Percentiles rank a stretch among this genome's conserved stretches.
phyloP scores from a whole-genome alignment of 2,888 invertebrate genomes.

The Tipula unca region DNA sequence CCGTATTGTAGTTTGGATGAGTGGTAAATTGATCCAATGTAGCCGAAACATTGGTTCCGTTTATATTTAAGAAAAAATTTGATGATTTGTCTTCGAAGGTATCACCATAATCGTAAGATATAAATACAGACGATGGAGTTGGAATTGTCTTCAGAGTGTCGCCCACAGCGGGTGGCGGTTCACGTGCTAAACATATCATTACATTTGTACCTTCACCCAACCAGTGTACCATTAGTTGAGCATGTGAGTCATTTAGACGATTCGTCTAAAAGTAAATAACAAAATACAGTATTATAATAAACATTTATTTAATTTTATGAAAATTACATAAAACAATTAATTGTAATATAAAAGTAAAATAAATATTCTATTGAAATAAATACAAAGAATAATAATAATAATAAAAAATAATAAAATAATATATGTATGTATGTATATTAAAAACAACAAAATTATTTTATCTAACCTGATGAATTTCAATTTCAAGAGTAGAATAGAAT shows the following conservation, averaged over 20 bases:
- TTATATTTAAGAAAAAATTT: slow-evolving; percentile 50
- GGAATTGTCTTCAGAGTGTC: slow-evolving; percentile 49
- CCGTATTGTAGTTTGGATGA: slow-evolving; percentile 70
- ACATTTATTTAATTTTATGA: too few relatives aligned
- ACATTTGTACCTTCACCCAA: slow-evolving; percentile 80
- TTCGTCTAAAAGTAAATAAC: slow-evolving; percentile 51
- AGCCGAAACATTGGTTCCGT: slow-evolving; percentile 50
- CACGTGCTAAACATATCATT: slow-evolving; percentile 76
- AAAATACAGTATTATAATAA: background rate
- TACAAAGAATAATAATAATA: too few relatives aligned
- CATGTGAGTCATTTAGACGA: slow-evolving; percentile 74
- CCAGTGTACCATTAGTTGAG: slow-evolving; percentile 88
- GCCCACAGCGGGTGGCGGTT: slow-evolving; percentile 47
- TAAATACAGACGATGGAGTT: slow-evolving; percentile 60
- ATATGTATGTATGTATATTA: too few relatives aligned
- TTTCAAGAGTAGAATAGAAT: too few relatives aligned
- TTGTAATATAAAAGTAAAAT: too few relatives aligned
- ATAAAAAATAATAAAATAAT: too few relatives aligned
- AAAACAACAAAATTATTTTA: too few relatives aligned
- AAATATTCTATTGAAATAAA: too few relatives aligned
- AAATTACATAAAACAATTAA: too few relatives aligned
- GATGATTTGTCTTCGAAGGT: slow-evolving; percentile 67
- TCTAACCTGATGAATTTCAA: too few relatives aligned
- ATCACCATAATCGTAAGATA: slow-evolving; percentile 81
- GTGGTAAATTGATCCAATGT: slow-evolving; percentile 77